Evolutionary conservation across 2,888 invertebrate genomes (phyloP), one percentile per base, ranked within the genome.

Genomic region (Eucriotettix oculatus): DNA sequence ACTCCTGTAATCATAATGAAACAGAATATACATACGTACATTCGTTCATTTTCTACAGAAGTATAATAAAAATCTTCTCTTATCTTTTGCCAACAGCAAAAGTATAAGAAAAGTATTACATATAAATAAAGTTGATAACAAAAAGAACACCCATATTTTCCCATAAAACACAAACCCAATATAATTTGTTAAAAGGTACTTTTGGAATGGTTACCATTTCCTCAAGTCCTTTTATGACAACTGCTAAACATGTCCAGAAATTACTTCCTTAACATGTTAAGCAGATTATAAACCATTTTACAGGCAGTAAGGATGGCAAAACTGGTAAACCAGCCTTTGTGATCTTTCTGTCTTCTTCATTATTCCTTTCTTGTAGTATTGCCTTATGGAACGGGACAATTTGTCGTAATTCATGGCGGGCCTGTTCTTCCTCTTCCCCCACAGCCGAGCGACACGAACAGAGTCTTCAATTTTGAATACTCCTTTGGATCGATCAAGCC

Each of bases 341-440:
- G 96, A 95, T 65, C 97, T 81, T 73, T 96, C 96, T 1, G 98
- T 98, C 75, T 99, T 99, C 82, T 96, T 96, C 92, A 97, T 95
- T 74, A 98, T 97, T 60, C 96, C 96, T 76, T 98, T 99, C 76
- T 98, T 97, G 82, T 99, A 99, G 78, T 97, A 97, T 74, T 99
- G 98, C 58, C 99, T 79, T 71, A 99, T 95, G 67, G 96, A 97
- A 60, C 99, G 83, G 65, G 95, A 96, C 57, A 99, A 78, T 74
- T 99, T 99, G 79, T 99, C 99, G 77, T 99, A 99, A 79, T 99
- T 99, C 98, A 99, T 99, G 42, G 96, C 96, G 0, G 97, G 96
- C 11, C 98, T 82, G 78, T 99, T 98, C 76, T 99, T 99, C 66
- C 98, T 82, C 69, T 91, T 88, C 63, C 99, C 99, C 99, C 99